phyloP scores from a whole-genome alignment of 2,797 vertebrate species.

The Enteromius fasciolatus region DNA sequence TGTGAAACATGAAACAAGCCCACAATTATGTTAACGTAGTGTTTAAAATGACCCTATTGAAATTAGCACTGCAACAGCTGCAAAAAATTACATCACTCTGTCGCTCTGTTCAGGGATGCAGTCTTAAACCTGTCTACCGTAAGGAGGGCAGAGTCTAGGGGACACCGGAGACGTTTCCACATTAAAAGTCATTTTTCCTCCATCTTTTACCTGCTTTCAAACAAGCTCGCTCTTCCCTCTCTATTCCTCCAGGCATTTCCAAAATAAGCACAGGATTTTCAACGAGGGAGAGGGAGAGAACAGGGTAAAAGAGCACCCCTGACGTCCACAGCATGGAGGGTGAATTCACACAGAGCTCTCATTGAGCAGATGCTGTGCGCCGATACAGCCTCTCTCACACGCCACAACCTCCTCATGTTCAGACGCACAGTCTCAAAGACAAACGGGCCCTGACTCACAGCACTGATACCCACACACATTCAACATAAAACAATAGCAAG shows the following conservation, averaged over 20 bases:
- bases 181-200: constrained; percentile 11
- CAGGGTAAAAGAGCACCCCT: constrained; percentile 14
- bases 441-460: constrained; percentile 26
- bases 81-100: constrained; percentile 19
- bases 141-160: background rate
- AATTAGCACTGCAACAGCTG: background rate
- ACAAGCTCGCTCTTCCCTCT: constrained; percentile 7
- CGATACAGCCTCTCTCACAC: background rate
- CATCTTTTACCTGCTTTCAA: constrained; percentile 35
- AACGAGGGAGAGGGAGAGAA: background rate
- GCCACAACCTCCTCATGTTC: constrained; percentile 2
- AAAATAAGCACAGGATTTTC: constrained; percentile 36
- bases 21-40: background rate
- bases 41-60: background rate
- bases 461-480: constrained; percentile 14
- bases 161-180: background rate
- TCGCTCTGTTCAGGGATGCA: background rate
- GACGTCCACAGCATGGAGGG: constrained; percentile 33
- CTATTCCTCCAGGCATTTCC: constrained; percentile 63
- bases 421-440: constrained; percentile 20
- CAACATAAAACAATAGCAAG: constrained; percentile 37
- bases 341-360: constrained; percentile 42
- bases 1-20: constrained; percentile 1
- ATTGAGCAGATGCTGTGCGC: constrained; percentile 38
- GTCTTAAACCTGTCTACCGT: background rate